Evolutionary conservation across 2,113 vertebrate species (phyloP).

Genomic region (Gymnogyps californianus): DNA sequence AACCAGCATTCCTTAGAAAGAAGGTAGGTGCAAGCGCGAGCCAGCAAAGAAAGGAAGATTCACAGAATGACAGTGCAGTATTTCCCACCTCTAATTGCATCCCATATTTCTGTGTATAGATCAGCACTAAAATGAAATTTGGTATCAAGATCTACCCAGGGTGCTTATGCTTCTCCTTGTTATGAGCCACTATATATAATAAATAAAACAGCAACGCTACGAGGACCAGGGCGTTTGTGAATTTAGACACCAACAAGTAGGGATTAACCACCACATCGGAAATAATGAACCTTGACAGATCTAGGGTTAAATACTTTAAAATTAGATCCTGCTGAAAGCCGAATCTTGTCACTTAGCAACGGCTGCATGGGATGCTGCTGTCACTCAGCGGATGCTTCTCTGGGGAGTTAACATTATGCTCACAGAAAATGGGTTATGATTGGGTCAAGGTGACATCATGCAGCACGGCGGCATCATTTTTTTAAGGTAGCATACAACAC

Average conservation of each 20-base stretch:
- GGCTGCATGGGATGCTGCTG: constrained; percentile 66
- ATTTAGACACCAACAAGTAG: not conserved
- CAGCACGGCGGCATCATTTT: not conserved
- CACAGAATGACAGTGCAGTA: not conserved
- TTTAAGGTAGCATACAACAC: constrained; percentile 37
- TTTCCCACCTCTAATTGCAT: not conserved
- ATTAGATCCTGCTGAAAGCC: constrained; percentile 68
- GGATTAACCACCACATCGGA: constrained; percentile 1
- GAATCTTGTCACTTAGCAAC: constrained; percentile 76
- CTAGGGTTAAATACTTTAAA: constrained; percentile 75
- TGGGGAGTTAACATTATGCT: constrained; percentile 49
- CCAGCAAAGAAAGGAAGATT: not conserved
- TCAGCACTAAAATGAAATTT: not conserved
- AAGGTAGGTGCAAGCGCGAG: not conserved
- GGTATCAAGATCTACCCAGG: not conserved
- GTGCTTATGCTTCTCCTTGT: not conserved
- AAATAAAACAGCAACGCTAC: not conserved
- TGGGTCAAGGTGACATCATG: constrained; percentile 77
- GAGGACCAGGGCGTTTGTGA: not conserved
- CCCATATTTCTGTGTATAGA: not conserved
- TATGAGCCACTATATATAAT: not conserved
- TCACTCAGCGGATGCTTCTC: constrained; percentile 69
- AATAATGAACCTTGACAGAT: constrained; percentile 56
- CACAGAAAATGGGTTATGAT: constrained; percentile 65
- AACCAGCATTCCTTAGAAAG: not conserved